phyloP scores from a whole-genome alignment of 2,888 invertebrate genomes.

The Cosmia trapezina region DNA sequence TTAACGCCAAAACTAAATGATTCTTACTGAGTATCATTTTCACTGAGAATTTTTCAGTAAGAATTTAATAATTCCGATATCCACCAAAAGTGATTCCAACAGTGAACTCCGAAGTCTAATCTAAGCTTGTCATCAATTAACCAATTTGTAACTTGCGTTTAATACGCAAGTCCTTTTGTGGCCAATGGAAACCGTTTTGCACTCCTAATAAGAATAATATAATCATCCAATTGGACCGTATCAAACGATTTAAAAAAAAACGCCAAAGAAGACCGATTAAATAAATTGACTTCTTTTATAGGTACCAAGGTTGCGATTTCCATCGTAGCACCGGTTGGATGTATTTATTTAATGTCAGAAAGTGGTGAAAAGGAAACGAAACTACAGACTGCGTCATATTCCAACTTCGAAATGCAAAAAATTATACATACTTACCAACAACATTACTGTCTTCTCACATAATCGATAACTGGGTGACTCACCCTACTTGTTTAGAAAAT shows the following conservation, averaged over 20 bases:
- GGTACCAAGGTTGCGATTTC: constrained; percentile 1
- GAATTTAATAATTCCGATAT: constrained; percentile 18
- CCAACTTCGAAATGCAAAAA: neutral
- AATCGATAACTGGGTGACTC: constrained; percentile 3
- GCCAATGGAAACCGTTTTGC: constrained; percentile 13
- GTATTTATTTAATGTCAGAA: constrained; percentile 14
- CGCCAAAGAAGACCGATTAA: neutral
- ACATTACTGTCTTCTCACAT: neutral
- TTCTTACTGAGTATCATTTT: neutral
- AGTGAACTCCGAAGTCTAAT: constrained; percentile 21
- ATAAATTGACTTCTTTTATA: constrained; percentile 18
- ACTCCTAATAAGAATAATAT: constrained; percentile 16
- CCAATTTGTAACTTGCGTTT: constrained; percentile 28
- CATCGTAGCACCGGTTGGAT: neutral
- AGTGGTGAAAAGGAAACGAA: neutral
- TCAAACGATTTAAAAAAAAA: constrained; percentile 1
- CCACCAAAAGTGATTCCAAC: neutral
- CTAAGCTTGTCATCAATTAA: constrained; percentile 39
- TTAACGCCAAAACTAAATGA: neutral
- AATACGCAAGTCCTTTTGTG: constrained; percentile 26
- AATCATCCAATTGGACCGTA: constrained; percentile 13
- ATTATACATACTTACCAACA: neutral
- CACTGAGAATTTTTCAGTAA: neutral
- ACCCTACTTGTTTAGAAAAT: neutral
- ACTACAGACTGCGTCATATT: neutral